Conservation (phyloP, 2,113 vertebrate genomes). For the Turnix velox region DNA sequence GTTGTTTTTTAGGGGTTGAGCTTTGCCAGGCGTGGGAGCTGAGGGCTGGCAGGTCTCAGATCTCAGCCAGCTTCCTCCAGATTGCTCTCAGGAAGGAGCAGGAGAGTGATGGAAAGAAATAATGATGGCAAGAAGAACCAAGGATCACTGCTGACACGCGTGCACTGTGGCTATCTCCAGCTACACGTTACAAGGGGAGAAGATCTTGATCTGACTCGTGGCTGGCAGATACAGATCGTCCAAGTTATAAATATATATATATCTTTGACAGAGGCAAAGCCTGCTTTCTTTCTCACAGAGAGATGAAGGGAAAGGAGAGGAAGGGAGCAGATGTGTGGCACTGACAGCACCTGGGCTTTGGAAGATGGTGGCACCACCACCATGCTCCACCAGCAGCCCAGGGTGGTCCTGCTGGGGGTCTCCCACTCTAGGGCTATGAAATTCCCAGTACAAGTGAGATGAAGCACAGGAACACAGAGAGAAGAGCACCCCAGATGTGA, state of each 20-base stretch:
- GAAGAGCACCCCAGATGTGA: background rate
- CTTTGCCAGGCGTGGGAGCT: constrained; percentile 55
- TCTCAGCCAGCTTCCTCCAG: constrained; percentile 52
- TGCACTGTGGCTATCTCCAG: constrained; percentile 51
- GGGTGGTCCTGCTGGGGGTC: fast-evolving
- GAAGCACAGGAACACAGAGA: background rate
- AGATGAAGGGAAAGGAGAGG: background rate
- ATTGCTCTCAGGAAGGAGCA: constrained; percentile 48
- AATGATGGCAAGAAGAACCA: constrained; percentile 56
- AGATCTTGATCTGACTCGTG: constrained; percentile 60
- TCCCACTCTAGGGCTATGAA: background rate
- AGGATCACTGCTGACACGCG: constrained; percentile 39
- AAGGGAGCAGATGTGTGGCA: background rate
- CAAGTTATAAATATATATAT: background rate
- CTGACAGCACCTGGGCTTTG: background rate
- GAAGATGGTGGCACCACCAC: background rate
- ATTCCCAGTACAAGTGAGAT: background rate
- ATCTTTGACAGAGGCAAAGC: constrained; percentile 17
- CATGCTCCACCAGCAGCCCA: fast-evolving
- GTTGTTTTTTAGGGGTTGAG: background rate
- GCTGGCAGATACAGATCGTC: constrained; percentile 57
- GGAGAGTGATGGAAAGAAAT: constrained; percentile 53
- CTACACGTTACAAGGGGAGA: constrained; percentile 35
- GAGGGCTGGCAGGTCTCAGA: constrained; percentile 56
- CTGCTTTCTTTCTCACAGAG: constrained; percentile 6